phyloP scores from a whole-genome alignment of 2,797 vertebrate species.

The Gymnodraco acuticeps region DNA sequence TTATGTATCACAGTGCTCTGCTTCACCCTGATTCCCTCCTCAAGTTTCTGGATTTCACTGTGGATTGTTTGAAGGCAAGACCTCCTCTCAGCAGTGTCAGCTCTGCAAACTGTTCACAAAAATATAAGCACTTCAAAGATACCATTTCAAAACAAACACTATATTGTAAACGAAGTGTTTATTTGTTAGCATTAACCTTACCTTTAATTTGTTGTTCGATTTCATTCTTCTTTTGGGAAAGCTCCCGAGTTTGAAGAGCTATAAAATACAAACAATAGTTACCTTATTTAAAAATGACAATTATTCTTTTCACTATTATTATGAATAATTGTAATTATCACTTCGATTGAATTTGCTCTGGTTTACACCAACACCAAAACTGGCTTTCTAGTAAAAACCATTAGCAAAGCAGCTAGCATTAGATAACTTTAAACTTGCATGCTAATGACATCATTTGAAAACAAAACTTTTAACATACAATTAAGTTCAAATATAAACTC shows the following conservation, averaged over 20 bases:
- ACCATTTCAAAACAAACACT: neutral
- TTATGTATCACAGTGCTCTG: slow-evolving; percentile 64
- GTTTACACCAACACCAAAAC: neutral
- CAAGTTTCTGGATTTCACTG: slow-evolving; percentile 62
- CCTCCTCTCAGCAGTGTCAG: slow-evolving; percentile 69
- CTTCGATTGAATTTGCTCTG: neutral
- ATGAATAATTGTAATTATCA: neutral
- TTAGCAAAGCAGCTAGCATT: slow-evolving; percentile 8
- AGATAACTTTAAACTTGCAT: neutral
- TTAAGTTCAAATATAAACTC: slow-evolving; percentile 22
- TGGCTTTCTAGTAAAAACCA: neutral
- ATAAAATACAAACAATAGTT: neutral
- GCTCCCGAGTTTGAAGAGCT: slow-evolving; percentile 79
- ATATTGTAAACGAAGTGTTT: neutral
- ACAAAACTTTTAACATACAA: neutral
- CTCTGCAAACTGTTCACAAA: slow-evolving; percentile 68
- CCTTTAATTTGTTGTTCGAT: slow-evolving; percentile 76
- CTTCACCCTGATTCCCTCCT: slow-evolving; percentile 73
- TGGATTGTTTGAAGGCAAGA: slow-evolving; percentile 58
- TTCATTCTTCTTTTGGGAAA: slow-evolving; percentile 76
- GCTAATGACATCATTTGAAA: neutral
- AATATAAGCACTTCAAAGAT: neutral
- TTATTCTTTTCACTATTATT: neutral
- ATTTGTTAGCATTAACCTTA: slow-evolving; percentile 13
- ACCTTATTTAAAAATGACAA: neutral